Evolutionary conservation across 2,888 invertebrate genomes (phyloP).

Genomic region (Capitulum mitella): DNA sequence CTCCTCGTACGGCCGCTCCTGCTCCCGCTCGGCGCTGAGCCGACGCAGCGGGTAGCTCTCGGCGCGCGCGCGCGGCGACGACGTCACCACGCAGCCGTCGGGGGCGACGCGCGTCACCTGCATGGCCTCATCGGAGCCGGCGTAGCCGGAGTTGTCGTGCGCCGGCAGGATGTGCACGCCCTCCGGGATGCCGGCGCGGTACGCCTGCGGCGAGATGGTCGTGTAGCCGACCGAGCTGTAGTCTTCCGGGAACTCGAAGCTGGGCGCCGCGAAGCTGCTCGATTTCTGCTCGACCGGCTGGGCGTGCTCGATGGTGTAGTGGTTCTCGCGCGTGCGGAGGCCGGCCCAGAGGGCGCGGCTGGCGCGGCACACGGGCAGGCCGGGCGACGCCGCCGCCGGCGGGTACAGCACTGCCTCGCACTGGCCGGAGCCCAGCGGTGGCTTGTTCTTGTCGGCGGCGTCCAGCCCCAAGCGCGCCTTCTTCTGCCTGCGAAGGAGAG

Average conservation of each 20-base stretch:
- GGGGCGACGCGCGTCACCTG: conserved; percentile 31
- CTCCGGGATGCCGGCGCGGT: neutral
- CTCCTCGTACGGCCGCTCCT: conserved; percentile 34
- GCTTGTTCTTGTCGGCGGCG: conserved; percentile 39
- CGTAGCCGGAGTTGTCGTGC: conserved; percentile 65
- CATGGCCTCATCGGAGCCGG: conserved; percentile 62
- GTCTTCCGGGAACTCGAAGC: conserved; percentile 33
- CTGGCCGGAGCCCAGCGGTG: conserved; percentile 50
- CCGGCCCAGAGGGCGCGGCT: conserved; percentile 74
- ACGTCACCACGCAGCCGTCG: conserved; percentile 33
- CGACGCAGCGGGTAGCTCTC: conserved; percentile 27
- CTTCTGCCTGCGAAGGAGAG: conserved; percentile 35
- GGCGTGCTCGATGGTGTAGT: conserved; percentile 37
- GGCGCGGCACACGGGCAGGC: conserved; percentile 51
- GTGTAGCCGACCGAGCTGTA: conserved; percentile 34
- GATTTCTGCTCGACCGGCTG: conserved; percentile 37
- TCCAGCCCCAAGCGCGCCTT: conserved; percentile 35
- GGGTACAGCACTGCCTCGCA: conserved; percentile 56
- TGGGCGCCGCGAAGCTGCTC: conserved; percentile 28
- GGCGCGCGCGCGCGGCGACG: conserved; percentile 31
- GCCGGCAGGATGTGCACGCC: conserved; percentile 13
- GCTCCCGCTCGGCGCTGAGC: conserved; percentile 26
- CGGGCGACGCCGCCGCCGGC: conserved; percentile 47
- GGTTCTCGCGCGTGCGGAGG: conserved; percentile 43
- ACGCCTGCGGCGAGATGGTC: conserved; percentile 28